Evolutionary conservation across 2,888 invertebrate species (phyloP).

Genomic region (Hylaea fasciaria): DNA sequence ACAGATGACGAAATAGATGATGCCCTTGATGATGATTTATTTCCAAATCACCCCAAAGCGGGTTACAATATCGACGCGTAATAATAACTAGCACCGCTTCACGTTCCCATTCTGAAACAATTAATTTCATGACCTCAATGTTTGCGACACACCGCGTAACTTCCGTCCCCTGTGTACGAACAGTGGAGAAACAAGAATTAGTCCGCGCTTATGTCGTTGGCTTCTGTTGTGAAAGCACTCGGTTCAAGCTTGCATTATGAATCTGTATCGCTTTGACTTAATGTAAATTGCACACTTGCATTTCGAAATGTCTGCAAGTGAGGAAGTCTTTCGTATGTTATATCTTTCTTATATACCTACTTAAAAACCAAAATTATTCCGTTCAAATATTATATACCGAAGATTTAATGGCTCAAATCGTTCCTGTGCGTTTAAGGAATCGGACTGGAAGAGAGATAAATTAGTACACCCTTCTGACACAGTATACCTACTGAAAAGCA

Average conservation of each 20-base stretch:
- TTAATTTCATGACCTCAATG: no score
- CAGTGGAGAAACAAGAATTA: conserved; percentile 35
- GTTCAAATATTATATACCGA: conserved; percentile 64
- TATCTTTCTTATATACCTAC: neutral
- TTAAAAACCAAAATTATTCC: conserved; percentile 42
- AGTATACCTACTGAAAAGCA: conserved; percentile 6
- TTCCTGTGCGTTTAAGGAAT: conserved; percentile 70
- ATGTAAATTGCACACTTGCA: neutral
- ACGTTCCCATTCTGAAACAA: no score
- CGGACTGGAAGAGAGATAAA: conserved; percentile 76
- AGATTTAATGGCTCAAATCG: conserved; percentile 76
- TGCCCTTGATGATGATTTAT: no score
- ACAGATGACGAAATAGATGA: no score
- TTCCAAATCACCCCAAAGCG: no score
- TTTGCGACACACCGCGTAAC: no score
- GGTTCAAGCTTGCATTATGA: conserved; percentile 8
- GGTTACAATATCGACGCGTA: no score
- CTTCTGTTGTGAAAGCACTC: conserved; percentile 11
- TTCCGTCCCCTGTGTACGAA: neutral
- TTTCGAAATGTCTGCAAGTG: no score
- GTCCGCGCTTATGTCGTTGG: conserved; percentile 28
- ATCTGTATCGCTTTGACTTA: no score
- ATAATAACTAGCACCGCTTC: no score
- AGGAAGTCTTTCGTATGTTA: neutral
- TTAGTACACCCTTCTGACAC: conserved; percentile 53